phyloP scores from a whole-genome alignment of 1,140 invertebrate genomes.

The Diorhabda elongata region DNA sequence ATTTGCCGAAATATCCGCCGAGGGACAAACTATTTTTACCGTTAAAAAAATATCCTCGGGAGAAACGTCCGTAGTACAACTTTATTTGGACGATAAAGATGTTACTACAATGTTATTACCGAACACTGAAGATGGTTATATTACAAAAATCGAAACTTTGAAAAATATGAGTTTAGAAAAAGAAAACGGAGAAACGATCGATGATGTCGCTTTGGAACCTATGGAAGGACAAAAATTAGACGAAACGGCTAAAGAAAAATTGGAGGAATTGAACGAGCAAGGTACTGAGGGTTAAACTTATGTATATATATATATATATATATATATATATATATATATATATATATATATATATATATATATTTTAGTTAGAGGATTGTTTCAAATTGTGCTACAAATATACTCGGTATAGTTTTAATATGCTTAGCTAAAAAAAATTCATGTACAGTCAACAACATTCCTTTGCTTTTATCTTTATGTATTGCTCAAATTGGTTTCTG shows the following conservation, averaged over 20 bases:
- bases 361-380: too few relatives aligned
- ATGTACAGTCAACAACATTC: too few relatives aligned
- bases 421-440: too few relatives aligned
- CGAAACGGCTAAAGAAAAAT: constrained; percentile 57
- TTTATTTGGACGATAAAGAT: constrained; percentile 58
- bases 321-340: too few relatives aligned
- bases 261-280: constrained; percentile 50
- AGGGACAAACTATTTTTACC: constrained; percentile 62
- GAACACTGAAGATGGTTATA: constrained; percentile 39
- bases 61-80: constrained; percentile 61
- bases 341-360: background rate
- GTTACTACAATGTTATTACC: constrained; percentile 55
- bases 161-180: constrained; percentile 38
- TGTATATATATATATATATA: background rate
- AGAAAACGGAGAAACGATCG: constrained; percentile 51
- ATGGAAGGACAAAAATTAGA: constrained; percentile 58
- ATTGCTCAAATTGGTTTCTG: too few relatives aligned
- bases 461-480: too few relatives aligned
- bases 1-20: constrained; percentile 59
- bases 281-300: constrained; percentile 11
- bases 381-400: too few relatives aligned
- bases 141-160: constrained; percentile 42
- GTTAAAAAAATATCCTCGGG: constrained; percentile 60
- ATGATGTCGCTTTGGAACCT: constrained; percentile 57
- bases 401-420: too few relatives aligned